Percentiles rank a stretch among this genome's conserved stretches.
phyloP scores from a whole-genome alignment of 1,140 invertebrate genomes.

The Anadara kagoshimensis region DNA sequence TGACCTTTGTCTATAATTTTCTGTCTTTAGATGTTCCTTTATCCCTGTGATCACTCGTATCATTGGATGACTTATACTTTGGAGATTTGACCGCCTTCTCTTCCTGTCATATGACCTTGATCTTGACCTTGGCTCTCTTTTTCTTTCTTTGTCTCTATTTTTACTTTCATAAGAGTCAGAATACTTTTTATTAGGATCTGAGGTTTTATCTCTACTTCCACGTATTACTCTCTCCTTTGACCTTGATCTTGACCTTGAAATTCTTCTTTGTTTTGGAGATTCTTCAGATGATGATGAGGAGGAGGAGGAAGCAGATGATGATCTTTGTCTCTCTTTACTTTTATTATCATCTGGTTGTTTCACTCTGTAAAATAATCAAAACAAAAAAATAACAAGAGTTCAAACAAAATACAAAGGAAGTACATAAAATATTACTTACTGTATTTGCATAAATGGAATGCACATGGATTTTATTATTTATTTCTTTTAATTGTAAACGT shows the following conservation, averaged over 20 bases:
- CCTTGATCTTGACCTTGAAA: constrained; percentile 7
- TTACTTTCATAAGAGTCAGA: constrained; percentile 15
- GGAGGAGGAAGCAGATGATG: not conserved
- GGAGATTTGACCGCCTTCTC: constrained; percentile 32
- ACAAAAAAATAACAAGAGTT: not conserved
- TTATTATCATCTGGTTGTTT: not conserved
- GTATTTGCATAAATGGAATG: not conserved
- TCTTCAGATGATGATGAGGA: not conserved
- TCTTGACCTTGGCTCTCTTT: constrained; percentile 8
- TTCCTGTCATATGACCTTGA: constrained; percentile 28
- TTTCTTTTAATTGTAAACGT: no score
- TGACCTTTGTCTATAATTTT: constrained; percentile 30
- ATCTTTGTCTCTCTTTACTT: constrained; percentile 1
- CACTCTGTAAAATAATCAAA: not conserved
- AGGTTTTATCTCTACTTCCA: not conserved
- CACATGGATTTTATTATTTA: no score
- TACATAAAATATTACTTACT: not conserved
- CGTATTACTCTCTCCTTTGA: not conserved
- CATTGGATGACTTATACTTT: no score
- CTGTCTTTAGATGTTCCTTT: no score
- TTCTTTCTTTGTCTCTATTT: not conserved
- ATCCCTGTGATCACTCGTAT: no score
- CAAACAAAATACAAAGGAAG: not conserved
- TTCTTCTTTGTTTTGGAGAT: not conserved
- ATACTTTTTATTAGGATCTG: not conserved